Evolutionary conservation across 2,113 vertebrate species (phyloP).

Genomic region (Lates calcarifer): DNA sequence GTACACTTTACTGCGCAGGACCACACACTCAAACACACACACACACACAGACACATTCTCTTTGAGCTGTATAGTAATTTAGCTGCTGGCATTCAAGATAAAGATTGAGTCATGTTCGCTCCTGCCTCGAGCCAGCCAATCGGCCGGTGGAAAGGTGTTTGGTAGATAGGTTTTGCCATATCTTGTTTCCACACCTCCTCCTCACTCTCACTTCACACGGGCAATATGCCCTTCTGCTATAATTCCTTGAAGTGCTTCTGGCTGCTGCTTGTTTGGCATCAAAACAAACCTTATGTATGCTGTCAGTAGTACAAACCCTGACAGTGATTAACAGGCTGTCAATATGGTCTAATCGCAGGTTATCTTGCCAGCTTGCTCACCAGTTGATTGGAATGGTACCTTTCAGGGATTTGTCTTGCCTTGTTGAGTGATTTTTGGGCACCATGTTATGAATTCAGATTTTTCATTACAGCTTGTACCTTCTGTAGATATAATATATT

Average conservation of each 20-base stretch:
- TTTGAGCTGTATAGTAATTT: slow-evolving; percentile 80
- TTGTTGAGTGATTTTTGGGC: slow-evolving; percentile 29
- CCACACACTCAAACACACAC: slow-evolving; percentile 47
- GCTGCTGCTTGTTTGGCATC: slow-evolving; percentile 50
- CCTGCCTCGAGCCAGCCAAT: slow-evolving; percentile 65
- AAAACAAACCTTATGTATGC: slow-evolving; percentile 54
- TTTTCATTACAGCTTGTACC: slow-evolving; percentile 30
- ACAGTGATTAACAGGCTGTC: slow-evolving; percentile 56
- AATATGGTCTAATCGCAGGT: slow-evolving; percentile 50
- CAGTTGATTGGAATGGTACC: slow-evolving; percentile 38
- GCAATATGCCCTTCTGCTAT: slow-evolving; percentile 54
- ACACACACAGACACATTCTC: slow-evolving; percentile 34
- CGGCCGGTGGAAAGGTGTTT: slow-evolving; percentile 63
- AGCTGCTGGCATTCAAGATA: slow-evolving; percentile 78
- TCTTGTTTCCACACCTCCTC: slow-evolving; percentile 66
- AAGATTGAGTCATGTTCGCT: slow-evolving; percentile 75
- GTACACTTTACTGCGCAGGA: slow-evolving; percentile 83
- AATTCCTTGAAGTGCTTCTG: slow-evolving; percentile 60
- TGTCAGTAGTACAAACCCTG: slow-evolving; percentile 37
- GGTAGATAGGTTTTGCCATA: slow-evolving; percentile 62
- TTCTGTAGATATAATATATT: slow-evolving; percentile 6
- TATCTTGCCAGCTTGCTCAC: slow-evolving; percentile 36
- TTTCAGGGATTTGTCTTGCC: slow-evolving; percentile 43
- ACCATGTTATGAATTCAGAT: slow-evolving; percentile 43
- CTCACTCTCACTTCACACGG: slow-evolving; percentile 50